phyloP scores from a whole-genome alignment of 2,888 invertebrate genomes.

The Melanostoma mellinum region DNA sequence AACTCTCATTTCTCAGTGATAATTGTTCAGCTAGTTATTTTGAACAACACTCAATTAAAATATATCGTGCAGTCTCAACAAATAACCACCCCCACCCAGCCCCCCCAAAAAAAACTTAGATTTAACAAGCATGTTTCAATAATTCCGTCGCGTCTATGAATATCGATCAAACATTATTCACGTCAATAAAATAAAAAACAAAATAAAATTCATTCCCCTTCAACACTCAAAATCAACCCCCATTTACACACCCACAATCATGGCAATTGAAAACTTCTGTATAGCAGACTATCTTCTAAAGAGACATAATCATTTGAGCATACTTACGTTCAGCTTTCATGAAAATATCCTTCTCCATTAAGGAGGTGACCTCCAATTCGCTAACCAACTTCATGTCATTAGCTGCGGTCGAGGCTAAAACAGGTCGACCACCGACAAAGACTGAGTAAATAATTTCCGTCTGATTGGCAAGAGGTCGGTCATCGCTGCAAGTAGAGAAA shows the following conservation, averaged over 20 bases:
- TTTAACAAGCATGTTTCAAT: constrained; percentile 43
- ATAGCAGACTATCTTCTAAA: constrained; percentile 1
- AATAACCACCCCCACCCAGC: background rate
- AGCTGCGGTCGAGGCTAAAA: constrained; percentile 90
- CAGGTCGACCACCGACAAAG: constrained; percentile 89
- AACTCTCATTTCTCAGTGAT: background rate
- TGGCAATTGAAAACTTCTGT: constrained; percentile 4
- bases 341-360: constrained; percentile 89
- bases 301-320: constrained; percentile 68
- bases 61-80: background rate
- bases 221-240: constrained; percentile 4
- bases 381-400: constrained; percentile 92
- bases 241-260: background rate
- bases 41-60: background rate
- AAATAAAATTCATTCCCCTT: background rate
- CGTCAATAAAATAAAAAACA: constrained; percentile 9
- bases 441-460: constrained; percentile 90
- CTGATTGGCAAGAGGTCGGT: constrained; percentile 81
- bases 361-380: constrained; percentile 88
- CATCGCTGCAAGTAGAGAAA: constrained; percentile 75
- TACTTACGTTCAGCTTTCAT: constrained; percentile 94
- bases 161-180: constrained; percentile 67
- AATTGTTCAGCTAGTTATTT: background rate
- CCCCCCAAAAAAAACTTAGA: background rate
- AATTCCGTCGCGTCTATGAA: constrained; percentile 37